These are phyloP conservation scores for Orbicella faveolata DNA, from an alignment of 64 coral and sea anemone genomes.

Conservation along the genomic window DNA sequence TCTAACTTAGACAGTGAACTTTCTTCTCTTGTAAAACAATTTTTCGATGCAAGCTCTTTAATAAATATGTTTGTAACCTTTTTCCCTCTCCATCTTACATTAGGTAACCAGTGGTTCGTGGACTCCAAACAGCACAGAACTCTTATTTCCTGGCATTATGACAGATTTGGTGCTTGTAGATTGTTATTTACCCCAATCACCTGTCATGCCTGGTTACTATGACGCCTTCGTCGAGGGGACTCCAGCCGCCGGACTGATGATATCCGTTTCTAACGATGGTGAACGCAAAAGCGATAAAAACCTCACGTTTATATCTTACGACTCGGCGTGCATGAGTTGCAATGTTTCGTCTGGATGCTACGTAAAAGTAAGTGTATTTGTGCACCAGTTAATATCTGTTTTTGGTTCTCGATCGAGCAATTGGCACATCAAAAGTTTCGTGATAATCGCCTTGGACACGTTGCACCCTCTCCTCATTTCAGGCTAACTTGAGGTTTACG, in stretches of 20 bases:
- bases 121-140: not conserved
- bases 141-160: slow-evolving; percentile 20
- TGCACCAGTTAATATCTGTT: no score
- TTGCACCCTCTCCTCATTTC: no score
- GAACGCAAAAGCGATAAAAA: slow-evolving; percentile 29
- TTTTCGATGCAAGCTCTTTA: not conserved
- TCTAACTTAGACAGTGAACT: no score
- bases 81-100: no score
- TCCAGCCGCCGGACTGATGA: slow-evolving; percentile 35
- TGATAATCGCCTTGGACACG: no score
- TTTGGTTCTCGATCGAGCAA: no score
- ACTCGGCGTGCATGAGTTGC: slow-evolving; percentile 48
- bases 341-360: not conserved
- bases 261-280: slow-evolving; percentile 51
- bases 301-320: slow-evolving; percentile 42
- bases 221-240: not conserved
- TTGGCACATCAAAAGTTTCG: no score
- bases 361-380: not conserved
- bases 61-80: no score
- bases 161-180: slow-evolving; percentile 34
- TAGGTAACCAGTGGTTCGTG: not conserved
- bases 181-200: slow-evolving; percentile 39
- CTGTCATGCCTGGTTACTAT: slow-evolving; percentile 17
- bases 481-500: no score
- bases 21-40: no score